These are phyloP conservation scores for Plutomurus gul DNA, from an alignment of 1,140 invertebrate genomes.

Conservation along the genomic window DNA sequence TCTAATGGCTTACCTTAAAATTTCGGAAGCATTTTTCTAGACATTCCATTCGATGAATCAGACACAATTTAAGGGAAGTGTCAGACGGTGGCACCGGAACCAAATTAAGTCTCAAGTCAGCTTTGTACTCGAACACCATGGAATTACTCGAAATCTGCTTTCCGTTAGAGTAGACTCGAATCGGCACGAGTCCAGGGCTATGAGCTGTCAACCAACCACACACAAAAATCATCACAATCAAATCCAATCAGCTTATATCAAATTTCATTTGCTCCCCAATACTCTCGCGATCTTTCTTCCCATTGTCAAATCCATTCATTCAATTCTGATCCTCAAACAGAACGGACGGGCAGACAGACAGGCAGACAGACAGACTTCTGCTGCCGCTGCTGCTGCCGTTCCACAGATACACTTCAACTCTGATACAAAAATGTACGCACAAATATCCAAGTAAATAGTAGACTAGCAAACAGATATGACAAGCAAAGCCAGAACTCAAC, in stretches of 20 bases:
- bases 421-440: no score
- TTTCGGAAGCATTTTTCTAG: constrained; percentile 54
- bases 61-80: constrained; percentile 53
- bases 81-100: constrained; percentile 52
- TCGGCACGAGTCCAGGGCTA: constrained; percentile 53
- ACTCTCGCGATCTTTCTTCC: no score
- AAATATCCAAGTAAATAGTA: no score
- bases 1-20: constrained; percentile 49
- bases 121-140: constrained; percentile 55
- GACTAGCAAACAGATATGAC: no score
- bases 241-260: constrained; percentile 33
- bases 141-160: constrained; percentile 53
- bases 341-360: neutral
- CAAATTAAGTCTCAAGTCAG: constrained; percentile 47
- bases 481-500: no score
- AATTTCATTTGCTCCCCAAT: constrained; percentile 13
- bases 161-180: constrained; percentile 51
- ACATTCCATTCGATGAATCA: constrained; percentile 53
- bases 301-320: constrained; percentile 6
- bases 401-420: no score
- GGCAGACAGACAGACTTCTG: no score
- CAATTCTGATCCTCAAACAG: neutral
- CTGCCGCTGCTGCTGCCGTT: no score
- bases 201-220: constrained; percentile 44
- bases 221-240: constrained; percentile 27